Base-by-base conservation (phyloP, 2,888 invertebrate genomes). In the Hipparchia sbordonii region DNA sequence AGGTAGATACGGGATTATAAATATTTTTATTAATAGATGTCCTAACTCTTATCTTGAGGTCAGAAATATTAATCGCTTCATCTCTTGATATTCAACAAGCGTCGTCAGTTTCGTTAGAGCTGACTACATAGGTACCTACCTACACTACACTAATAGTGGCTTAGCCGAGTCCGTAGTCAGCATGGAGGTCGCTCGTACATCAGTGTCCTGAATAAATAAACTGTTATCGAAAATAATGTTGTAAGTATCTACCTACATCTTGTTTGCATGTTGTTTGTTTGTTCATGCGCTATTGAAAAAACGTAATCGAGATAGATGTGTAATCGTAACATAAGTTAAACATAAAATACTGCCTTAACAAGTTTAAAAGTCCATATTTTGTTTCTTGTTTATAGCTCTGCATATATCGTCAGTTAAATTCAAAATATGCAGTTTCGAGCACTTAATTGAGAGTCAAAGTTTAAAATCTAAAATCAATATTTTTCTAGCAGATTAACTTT, bases 191-290 rank as follows among this genome's bases (percentile, higher is more conserved):
- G 82, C 76, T 73, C 79, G 81, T 79, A 80, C 82, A 82, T 78
- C 79, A 76, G 57, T 72, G 85, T 84, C 84, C 84, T 85, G 86
- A 85, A 86, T 86, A 86, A 84, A 84, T 81, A 85, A 85, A 81
- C 75, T 74, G 73, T 77, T 74, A 72, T 74, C 74, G 74, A 71
- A 72, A 70, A 72, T 67, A 72, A 75, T 69, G 67, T 67, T 73
- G 60, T 71, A 23, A 23, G 23, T 23, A 23, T 23, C 23, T 23
- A 63, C 61, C 57, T 71, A 56, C 39, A 69, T 62, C 66, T 69
- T 66, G 73, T 71, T 71, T 66, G 51, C 46, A 13, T 65, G 67
- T 8, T 65, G 45, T 8, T 66, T 66, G 66, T 67, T 56, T 67
- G 56, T 67, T 56, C 45, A 45, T 8, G 7, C 8, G 8, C 39